A percentile compares a stretch with the other conserved stretches of the same genome.
These are phyloP conservation scores for Esox lucius DNA, from an alignment of 2,797 vertebrate genomes.

Conservation along the genomic window DNA sequence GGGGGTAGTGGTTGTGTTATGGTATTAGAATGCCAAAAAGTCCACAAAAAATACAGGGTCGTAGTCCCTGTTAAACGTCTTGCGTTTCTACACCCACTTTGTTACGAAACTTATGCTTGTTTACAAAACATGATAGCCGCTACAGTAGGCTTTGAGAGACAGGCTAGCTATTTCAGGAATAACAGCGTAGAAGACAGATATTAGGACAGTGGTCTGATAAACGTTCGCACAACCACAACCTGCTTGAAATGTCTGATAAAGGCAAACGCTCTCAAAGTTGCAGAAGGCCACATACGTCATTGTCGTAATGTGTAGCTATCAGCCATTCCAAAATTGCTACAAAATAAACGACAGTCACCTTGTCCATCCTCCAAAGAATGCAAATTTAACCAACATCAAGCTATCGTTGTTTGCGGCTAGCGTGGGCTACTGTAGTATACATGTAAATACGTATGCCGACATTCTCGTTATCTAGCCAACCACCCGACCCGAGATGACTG, in stretches of 20 bases:
- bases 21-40: no score
- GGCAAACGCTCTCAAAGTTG: background rate
- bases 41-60: no score
- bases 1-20: no score
- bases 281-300: background rate
- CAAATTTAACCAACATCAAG: background rate
- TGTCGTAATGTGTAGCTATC: background rate
- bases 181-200: background rate
- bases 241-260: background rate
- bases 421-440: background rate
- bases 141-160: background rate
- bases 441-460: no score
- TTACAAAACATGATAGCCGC: background rate
- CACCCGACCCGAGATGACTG: background rate
- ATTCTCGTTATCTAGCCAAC: no score
- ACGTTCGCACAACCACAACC: background rate
- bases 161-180: no score
- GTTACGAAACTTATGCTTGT: background rate
- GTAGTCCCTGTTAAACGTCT: background rate
- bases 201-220: background rate
- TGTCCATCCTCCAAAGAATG: background rate
- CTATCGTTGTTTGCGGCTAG: background rate
- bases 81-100: background rate
- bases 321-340: background rate
- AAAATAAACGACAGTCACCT: background rate